Evolutionary conservation across 2,797 vertebrate species (phyloP).

Genomic region (Coracias cyanogaster): DNA sequence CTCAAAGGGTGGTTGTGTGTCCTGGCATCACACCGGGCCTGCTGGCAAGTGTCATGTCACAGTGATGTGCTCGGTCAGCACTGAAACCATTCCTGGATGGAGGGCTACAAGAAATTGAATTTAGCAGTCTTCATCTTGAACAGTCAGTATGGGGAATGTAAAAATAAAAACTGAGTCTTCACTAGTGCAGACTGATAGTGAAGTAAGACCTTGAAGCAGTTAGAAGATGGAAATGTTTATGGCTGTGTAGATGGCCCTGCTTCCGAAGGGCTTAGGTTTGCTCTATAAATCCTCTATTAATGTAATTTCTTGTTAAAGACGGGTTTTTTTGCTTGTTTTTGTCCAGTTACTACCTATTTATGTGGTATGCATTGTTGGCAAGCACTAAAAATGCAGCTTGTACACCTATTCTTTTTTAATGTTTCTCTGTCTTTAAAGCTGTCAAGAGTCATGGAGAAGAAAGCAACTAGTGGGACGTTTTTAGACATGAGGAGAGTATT

Average conservation of each 20-base stretch:
- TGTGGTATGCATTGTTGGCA: neutral
- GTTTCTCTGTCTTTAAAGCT: neutral
- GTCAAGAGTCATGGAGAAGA: neutral
- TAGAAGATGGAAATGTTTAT: neutral
- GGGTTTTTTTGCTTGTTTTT: neutral
- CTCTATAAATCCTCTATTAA: neutral
- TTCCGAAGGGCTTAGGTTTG: neutral
- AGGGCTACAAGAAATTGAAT: neutral
- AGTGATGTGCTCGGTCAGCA: neutral
- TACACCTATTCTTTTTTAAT: neutral
- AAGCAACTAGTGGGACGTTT: neutral
- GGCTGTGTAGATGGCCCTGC: neutral
- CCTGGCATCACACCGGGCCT: neutral
- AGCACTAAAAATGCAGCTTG: neutral
- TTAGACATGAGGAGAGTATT: neutral
- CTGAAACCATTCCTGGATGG: neutral
- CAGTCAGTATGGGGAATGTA: neutral
- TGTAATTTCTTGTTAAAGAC: neutral
- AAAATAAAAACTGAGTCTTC: neutral
- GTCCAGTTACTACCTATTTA: neutral
- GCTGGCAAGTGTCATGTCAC: too few relatives aligned
- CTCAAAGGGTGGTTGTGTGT: neutral
- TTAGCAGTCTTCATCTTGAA: neutral
- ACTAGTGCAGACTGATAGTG: neutral
- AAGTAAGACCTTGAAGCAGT: neutral